Percentiles rank a stretch among this genome's conserved stretches.
Evolutionary conservation across 2,888 invertebrate species (phyloP).

Genomic region (Copidosoma aretas): DNA sequence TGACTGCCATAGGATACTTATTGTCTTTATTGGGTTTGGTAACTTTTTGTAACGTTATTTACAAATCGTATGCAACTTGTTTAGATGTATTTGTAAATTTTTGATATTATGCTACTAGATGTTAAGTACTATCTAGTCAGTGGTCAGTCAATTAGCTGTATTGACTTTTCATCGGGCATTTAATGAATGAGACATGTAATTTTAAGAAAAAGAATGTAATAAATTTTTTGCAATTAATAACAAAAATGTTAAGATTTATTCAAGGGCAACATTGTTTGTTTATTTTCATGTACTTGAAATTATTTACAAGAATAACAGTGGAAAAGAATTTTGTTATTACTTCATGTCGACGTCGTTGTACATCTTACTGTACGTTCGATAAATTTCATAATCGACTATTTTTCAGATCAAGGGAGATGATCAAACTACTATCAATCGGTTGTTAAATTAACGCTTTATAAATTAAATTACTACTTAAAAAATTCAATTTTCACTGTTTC

Average conservation of each 20-base stretch:
- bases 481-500: slow-evolving; percentile 26
- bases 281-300: slow-evolving; percentile 26
- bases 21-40: not conserved
- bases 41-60: slow-evolving; percentile 17
- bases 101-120: slow-evolving; percentile 12
- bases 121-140: slow-evolving; percentile 47
- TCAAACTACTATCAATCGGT: slow-evolving; percentile 31
- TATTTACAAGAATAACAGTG: slow-evolving; percentile 34
- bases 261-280: slow-evolving; percentile 17
- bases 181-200: slow-evolving; percentile 24
- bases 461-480: slow-evolving; percentile 30
- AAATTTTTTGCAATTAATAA: slow-evolving; percentile 13
- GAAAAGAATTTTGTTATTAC: slow-evolving; percentile 27
- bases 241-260: slow-evolving; percentile 14
- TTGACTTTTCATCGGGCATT: too few relatives aligned
- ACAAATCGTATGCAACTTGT: slow-evolving; percentile 7
- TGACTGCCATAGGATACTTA: not conserved
- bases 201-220: slow-evolving; percentile 16
- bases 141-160: slow-evolving; percentile 34
- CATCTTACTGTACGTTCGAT: slow-evolving; percentile 14
- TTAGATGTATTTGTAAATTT: slow-evolving; percentile 4
- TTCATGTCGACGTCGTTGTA: slow-evolving; percentile 19
- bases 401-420: not conserved
- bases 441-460: slow-evolving; percentile 19
- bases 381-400: slow-evolving; percentile 10